Conservation (phyloP, 1,140 invertebrate genomes). For the Mylabris phalerata region DNA sequence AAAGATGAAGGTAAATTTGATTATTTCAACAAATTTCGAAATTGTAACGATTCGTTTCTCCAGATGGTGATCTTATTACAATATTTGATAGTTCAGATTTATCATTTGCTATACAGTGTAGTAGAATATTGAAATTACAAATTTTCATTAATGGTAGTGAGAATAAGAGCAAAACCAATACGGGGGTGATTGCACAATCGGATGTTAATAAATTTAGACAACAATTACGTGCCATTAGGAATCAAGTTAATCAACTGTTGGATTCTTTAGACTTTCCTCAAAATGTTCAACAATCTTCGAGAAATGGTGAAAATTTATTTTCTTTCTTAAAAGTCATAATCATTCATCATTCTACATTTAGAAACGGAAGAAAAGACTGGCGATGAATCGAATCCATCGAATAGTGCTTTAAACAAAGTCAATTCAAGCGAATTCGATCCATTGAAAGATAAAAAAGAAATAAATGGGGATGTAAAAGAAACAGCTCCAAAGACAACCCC, state of each 20-base stretch:
- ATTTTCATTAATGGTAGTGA: constrained; percentile 47
- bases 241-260: constrained; percentile 54
- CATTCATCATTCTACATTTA: not conserved
- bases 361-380: constrained; percentile 12
- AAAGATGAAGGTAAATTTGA: constrained; percentile 62
- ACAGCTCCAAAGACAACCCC: constrained; percentile 15
- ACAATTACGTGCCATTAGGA: constrained; percentile 53
- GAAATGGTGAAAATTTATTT: not conserved
- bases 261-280: constrained; percentile 45
- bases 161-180: constrained; percentile 26
- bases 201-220: constrained; percentile 48
- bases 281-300: not conserved
- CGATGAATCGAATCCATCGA: constrained; percentile 18
- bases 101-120: constrained; percentile 66
- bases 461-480: constrained; percentile 27
- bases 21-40: not conserved
- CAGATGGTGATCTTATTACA: constrained; percentile 69
- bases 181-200: constrained; percentile 20
- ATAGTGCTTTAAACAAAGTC: constrained; percentile 31
- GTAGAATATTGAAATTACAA: constrained; percentile 59
- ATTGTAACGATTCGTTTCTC: constrained; percentile 24
- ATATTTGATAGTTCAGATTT: constrained; percentile 70
- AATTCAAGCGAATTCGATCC: constrained; percentile 43
- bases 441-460: constrained; percentile 36
- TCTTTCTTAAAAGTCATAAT: not conserved